Conservation (phyloP, 2,113 vertebrate genomes). For the Zosterops pallidus region DNA sequence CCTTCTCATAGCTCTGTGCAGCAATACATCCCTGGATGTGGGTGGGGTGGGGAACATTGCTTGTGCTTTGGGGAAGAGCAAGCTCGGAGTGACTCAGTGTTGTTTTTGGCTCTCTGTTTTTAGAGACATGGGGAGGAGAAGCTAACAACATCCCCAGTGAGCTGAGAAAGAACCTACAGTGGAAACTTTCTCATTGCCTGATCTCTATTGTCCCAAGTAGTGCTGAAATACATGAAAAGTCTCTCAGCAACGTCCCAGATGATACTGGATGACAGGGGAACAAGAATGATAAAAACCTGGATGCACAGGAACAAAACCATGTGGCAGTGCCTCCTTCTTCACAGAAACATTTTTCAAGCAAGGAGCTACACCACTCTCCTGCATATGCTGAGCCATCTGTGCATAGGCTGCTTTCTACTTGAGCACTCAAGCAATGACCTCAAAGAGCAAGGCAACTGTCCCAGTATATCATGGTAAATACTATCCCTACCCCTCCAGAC, state of each 20-base stretch:
- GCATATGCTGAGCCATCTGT: not conserved
- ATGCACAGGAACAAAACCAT: not conserved
- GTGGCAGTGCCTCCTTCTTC: not conserved
- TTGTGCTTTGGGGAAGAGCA: slow-evolving; percentile 40
- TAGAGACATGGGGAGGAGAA: slow-evolving; percentile 38
- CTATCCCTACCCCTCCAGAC: not conserved
- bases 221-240: not conserved
- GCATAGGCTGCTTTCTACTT: not conserved
- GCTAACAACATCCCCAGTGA: slow-evolving; percentile 34
- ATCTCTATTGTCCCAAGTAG: not conserved
- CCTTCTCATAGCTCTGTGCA: not conserved
- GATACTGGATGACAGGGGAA: not conserved
- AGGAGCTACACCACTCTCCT: not conserved
- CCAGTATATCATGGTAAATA: not conserved
- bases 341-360: not conserved
- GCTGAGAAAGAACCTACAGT: not conserved
- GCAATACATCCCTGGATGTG: not conserved
- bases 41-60: slow-evolving; percentile 33
- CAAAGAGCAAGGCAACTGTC: not conserved
- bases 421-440: not conserved
- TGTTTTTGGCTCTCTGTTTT: slow-evolving; percentile 53
- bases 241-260: not conserved
- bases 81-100: slow-evolving; percentile 57
- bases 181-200: not conserved
- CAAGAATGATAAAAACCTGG: not conserved